Evolutionary conservation across 1,140 invertebrate genomes (phyloP), one percentile per base, ranked within the genome.

Genomic region (Hylyphantes graminicola): DNA sequence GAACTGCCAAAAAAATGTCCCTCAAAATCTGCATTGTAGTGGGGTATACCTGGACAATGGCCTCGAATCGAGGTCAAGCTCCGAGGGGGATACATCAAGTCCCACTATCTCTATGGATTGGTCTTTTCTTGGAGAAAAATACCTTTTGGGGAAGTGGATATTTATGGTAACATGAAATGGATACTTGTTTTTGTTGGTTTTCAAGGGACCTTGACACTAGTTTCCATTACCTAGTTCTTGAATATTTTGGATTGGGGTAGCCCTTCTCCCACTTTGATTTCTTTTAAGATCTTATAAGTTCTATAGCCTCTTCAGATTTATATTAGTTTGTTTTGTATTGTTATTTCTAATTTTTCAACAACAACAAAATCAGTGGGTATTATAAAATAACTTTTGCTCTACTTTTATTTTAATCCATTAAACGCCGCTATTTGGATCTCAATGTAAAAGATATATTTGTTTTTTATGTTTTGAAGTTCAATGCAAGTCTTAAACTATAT

Each of bases 41-140:
- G 35, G n/a, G 48, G 35, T 35, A 35, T 51, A 64, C 17, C 35
- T 80, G 77, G 77, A 80, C 77, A 80, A 80, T 80, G 63, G 76
- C 63, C 65, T 35, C 13, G 50, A 70, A 80, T 80, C 65, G 77
- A 48, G 77, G 76, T 80, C 77, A 80, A n/a, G 63, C 0, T 76
- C 15, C 15, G 0, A 21, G 65, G 65, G 63, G 50, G 11, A 54
- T 51, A 11, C 17, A 13, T 21, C 53, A 15, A n/a, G 51, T 19
- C 13, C 15, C 72, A 35, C 35, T 35, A 35, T 35, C 15, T 12
- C 35, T 51, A 21, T 48, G 54, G 63, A 50, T 80, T 80, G 77
- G 21, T 55, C 65, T 80, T 80, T 80, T 80, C 63, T 19, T 57
- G 77, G 53, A 2, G 61, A 65, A 78, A 78, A 50, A 70, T 70